Percentiles rank a stretch among this genome's conserved stretches.
Evolutionary conservation across 2,888 invertebrate species (phyloP).

Genomic region (Agrochola macilenta): DNA sequence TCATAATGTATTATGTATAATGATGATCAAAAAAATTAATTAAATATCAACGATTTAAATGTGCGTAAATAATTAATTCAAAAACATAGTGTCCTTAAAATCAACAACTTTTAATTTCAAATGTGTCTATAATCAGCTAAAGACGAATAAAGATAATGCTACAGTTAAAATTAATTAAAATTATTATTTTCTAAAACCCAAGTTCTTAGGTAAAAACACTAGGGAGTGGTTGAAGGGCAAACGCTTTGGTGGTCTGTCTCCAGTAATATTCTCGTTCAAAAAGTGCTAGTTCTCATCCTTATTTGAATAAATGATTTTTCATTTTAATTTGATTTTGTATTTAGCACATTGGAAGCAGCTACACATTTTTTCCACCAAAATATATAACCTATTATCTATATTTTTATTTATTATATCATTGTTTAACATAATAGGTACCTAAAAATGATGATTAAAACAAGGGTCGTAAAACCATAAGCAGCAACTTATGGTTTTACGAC

Average conservation of each 20-base stretch:
- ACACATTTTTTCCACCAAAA: neutral
- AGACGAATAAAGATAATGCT: neutral
- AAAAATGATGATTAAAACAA: neutral
- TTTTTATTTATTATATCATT: no score
- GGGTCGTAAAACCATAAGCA: neutral
- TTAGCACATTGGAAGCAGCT: neutral
- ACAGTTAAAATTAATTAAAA: neutral
- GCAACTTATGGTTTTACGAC: no score
- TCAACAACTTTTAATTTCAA: neutral
- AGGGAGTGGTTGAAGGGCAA: no score
- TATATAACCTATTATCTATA: neutral
- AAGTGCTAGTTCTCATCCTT: neutral
- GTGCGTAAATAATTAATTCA: neutral
- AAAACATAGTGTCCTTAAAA: neutral
- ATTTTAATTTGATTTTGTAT: neutral
- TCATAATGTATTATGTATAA: constrained; percentile 29
- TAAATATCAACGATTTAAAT: constrained; percentile 9
- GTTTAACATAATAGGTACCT: neutral
- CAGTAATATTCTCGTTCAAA: neutral
- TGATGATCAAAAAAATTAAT: constrained; percentile 6
- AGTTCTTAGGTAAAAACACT: neutral
- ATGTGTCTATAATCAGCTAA: neutral
- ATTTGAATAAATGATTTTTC: neutral
- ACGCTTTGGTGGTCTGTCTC: no score
- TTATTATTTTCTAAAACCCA: neutral